phyloP scores from a whole-genome alignment of 2,888 invertebrate species.

The Apodemia mormo region DNA sequence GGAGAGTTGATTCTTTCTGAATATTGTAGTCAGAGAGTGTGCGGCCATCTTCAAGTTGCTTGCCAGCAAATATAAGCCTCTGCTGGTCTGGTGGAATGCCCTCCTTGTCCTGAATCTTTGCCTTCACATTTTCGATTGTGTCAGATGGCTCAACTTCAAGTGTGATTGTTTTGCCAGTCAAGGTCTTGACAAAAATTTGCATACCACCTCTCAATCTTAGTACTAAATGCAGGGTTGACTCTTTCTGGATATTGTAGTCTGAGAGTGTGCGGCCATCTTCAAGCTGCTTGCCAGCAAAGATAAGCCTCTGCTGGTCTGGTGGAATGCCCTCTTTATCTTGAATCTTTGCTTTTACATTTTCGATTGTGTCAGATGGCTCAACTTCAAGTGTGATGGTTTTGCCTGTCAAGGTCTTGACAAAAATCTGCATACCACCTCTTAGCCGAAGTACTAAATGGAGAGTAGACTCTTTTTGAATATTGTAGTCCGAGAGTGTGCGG shows the following conservation, averaged over 20 bases:
- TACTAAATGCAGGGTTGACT: conserved; percentile 44
- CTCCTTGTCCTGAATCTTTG: conserved; percentile 21
- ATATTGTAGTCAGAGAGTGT: conserved; percentile 28
- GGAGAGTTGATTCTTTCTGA: too few relatives aligned
- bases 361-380: conserved; percentile 17
- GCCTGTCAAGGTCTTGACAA: conserved; percentile 49
- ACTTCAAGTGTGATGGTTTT: conserved; percentile 50
- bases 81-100: conserved; percentile 49
- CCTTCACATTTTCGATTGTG: too few relatives aligned
- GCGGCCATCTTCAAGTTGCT: conserved; percentile 69
- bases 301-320: conserved; percentile 45
- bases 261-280: conserved; percentile 54
- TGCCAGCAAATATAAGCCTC: conserved; percentile 47
- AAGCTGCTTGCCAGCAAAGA: conserved; percentile 65
- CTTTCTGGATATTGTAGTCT: conserved; percentile 41
- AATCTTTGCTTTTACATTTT: conserved; percentile 40
- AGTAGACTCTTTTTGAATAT: conserved; percentile 51
- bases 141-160: conserved; percentile 33
- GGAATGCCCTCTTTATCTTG: conserved; percentile 52
- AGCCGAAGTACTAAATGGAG: conserved; percentile 48
- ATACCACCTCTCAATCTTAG: conserved; percentile 48
- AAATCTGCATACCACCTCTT: conserved; percentile 56
- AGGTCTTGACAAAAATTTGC: conserved; percentile 50
- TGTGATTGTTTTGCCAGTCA: conserved; percentile 50
- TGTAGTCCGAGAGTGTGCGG: conserved; percentile 39